Evolutionary conservation across 2,113 vertebrate species (phyloP).

Genomic region (Anas platyrhynchos): DNA sequence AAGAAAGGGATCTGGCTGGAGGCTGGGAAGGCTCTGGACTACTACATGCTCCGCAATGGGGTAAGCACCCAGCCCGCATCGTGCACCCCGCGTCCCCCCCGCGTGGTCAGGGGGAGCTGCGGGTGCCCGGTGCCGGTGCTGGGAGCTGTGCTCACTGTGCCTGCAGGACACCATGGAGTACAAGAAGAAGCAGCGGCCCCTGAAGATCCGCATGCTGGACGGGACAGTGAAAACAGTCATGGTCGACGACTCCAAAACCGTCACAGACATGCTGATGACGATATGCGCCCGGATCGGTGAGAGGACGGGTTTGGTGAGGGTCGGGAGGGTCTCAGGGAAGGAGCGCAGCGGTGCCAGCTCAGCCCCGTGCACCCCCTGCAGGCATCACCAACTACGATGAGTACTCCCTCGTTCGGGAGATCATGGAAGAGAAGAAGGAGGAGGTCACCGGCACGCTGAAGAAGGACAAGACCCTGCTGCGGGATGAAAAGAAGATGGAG

Average conservation of each 20-base stretch:
- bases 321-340: neutral
- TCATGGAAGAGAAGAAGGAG: constrained; percentile 96
- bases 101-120: no score
- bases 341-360: neutral
- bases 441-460: constrained; percentile 92
- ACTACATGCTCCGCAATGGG: constrained; percentile 98
- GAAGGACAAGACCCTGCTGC: constrained; percentile 92
- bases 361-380: constrained; percentile 26
- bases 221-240: constrained; percentile 97
- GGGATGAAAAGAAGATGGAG: constrained; percentile 99
- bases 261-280: constrained; percentile 97
- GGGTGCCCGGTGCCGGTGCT: rapidly evolving
- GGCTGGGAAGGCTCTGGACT: constrained; percentile 95
- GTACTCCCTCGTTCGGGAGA: constrained; percentile 93
- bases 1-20: constrained; percentile 99
- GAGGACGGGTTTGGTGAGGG: neutral
- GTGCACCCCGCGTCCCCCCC: no score
- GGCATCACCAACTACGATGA: constrained; percentile 98
- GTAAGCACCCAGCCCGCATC: constrained; percentile 72
- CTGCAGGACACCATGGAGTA: constrained; percentile 95
- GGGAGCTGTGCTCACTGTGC: neutral
- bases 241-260: constrained; percentile 98
- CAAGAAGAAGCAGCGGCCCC: constrained; percentile 95
- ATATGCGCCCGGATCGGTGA: constrained; percentile 96
- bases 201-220: constrained; percentile 98